phyloP scores from a whole-genome alignment of 2,797 vertebrate species.

The Cryptoblepharus egeriae region DNA sequence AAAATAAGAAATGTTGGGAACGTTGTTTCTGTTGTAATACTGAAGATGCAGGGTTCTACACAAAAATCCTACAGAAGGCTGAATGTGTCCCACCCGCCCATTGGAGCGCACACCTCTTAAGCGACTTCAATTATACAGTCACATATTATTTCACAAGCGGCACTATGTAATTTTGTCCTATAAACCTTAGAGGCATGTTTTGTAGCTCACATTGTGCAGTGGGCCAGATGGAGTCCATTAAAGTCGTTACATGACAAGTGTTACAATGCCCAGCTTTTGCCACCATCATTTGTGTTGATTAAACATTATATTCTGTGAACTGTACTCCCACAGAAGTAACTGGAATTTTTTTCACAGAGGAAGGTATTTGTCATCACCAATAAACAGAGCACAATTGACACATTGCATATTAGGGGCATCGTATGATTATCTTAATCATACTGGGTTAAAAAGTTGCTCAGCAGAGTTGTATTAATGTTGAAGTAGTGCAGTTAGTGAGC shows the following conservation, averaged over 20 bases:
- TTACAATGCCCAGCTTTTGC: conserved; percentile 46
- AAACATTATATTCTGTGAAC: conserved; percentile 51
- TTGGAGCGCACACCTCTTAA: conserved; percentile 13
- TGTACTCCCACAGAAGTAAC: conserved; percentile 58
- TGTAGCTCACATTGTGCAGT: conserved; percentile 24
- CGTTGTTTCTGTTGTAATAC: neutral
- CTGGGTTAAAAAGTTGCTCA: conserved; percentile 58
- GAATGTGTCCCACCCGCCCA: conserved; percentile 6
- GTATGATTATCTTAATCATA: conserved; percentile 57
- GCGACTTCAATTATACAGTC: conserved; percentile 14
- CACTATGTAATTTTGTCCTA: conserved; percentile 37
- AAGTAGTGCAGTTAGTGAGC: conserved; percentile 63
- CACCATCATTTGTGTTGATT: conserved; percentile 64
- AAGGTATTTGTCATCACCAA: conserved; percentile 68
- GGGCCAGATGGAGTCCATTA: conserved; percentile 35
- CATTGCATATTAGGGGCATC: conserved; percentile 53
- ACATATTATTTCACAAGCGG: conserved; percentile 9
- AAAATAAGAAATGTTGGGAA: neutral
- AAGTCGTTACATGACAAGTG: conserved; percentile 48
- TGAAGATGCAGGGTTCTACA: conserved; percentile 19
- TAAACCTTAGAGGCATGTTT: conserved; percentile 12
- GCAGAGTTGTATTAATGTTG: conserved; percentile 53
- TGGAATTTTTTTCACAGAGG: conserved; percentile 60
- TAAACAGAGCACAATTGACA: conserved; percentile 69
- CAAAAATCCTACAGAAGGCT: conserved; percentile 29